Conservation (phyloP, 2,888 invertebrate species). For the Oscheius sp. region DNA sequence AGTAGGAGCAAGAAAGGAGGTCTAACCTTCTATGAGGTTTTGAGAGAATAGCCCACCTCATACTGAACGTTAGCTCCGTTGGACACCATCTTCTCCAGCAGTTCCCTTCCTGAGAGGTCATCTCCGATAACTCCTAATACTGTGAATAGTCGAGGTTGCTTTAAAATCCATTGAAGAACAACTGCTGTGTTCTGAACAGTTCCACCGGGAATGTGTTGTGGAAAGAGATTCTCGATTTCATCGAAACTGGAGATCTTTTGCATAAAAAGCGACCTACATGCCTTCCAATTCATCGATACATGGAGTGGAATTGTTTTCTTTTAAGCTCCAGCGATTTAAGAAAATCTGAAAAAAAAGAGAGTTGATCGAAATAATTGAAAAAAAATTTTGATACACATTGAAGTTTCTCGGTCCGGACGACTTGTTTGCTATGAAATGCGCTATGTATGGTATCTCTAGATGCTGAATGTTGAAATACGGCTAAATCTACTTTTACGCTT, state of each 20-base stretch:
- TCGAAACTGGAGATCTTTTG: slow-evolving; percentile 74
- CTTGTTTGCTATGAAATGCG: too few species aligned
- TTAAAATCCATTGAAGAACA: slow-evolving; percentile 77
- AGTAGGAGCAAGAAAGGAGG: slow-evolving; percentile 81
- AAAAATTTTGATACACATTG: too few species aligned
- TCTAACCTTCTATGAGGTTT: slow-evolving; percentile 65
- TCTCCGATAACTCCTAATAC: slow-evolving; percentile 91
- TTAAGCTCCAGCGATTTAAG: slow-evolving; percentile 84
- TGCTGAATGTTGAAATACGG: too few species aligned
- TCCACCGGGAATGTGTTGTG: slow-evolving; percentile 92
- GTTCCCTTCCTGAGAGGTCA: slow-evolving; percentile 85
- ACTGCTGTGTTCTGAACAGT: slow-evolving; percentile 91
- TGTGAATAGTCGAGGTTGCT: not conserved
- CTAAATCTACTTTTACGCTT: too few species aligned
- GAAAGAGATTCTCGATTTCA: slow-evolving; percentile 82
- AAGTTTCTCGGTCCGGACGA: too few species aligned
- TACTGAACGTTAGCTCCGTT: slow-evolving; percentile 88
- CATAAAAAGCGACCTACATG: slow-evolving; percentile 76
- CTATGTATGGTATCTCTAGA: too few species aligned
- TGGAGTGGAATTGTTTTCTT: slow-evolving; percentile 90
- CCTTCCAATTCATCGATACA: slow-evolving; percentile 88
- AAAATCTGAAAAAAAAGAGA: slow-evolving; percentile 77
- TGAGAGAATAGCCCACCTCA: slow-evolving; percentile 73
- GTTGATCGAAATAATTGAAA: too few species aligned
- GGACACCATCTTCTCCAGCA: slow-evolving; percentile 79